Conservation (phyloP, 2,888 invertebrate genomes). For the Gastracanthus pulcherrimus region DNA sequence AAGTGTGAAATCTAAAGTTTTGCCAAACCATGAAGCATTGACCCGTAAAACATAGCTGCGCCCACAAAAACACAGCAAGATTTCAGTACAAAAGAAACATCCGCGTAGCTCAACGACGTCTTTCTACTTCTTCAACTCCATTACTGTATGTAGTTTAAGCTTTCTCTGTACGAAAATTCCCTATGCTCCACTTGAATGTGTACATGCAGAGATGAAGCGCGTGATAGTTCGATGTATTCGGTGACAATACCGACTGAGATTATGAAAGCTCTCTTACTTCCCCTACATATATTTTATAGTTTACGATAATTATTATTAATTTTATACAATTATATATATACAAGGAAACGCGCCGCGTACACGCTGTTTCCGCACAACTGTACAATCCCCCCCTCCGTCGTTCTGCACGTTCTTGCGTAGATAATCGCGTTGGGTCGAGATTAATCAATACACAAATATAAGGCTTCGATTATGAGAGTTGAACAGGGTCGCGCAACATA, state of each 20-base stretch:
- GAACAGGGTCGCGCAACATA: constrained; percentile 13
- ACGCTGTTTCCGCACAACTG: not conserved
- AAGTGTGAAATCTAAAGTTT: not conserved
- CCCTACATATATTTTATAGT: not conserved
- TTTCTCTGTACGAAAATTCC: constrained; percentile 27
- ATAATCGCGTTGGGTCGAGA: constrained; percentile 20
- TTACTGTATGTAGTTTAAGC: constrained; percentile 22
- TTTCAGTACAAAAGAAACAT: constrained; percentile 18
- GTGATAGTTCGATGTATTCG: constrained; percentile 56
- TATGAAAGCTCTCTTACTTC: constrained; percentile 43
- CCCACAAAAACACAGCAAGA: not conserved
- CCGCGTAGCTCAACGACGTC: constrained; percentile 16
- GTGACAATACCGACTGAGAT: constrained; percentile 42
- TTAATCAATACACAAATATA: not conserved
- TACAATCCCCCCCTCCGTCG: not conserved
- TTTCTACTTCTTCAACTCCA: constrained; percentile 15
- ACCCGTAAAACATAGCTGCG: not conserved
- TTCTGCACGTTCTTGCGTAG: constrained; percentile 1
- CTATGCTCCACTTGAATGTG: not conserved
- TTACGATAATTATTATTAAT: not conserved
- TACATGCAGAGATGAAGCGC: constrained; percentile 54
- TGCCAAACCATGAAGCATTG: not conserved
- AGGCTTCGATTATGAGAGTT: not conserved
- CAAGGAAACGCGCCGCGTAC: not conserved
- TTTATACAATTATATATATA: not conserved